Conservation (phyloP, 2,888 invertebrate genomes). For the Phengaris alcon region DNA sequence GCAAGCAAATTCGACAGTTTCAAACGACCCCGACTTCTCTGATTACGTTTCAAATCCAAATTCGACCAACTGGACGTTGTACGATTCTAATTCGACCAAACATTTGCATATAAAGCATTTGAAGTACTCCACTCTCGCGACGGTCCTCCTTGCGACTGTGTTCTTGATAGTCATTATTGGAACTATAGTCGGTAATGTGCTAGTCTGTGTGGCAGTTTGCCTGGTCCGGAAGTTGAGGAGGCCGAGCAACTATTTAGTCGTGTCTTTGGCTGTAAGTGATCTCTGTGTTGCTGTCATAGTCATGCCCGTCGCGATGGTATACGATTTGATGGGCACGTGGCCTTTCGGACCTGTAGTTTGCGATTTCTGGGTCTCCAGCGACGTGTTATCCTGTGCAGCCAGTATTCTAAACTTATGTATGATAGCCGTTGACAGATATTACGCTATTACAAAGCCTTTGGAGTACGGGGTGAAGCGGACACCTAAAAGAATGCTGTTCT, state of each 20-base stretch:
- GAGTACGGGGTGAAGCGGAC: conserved; percentile 97
- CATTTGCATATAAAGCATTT: conserved; percentile 61
- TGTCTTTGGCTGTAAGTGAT: conserved; percentile 97
- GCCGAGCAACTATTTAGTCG: conserved; percentile 94
- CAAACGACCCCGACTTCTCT: conserved; percentile 51
- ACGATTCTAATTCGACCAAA: conserved; percentile 57
- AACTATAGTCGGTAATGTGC: conserved; percentile 92
- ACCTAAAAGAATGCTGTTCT: conserved; percentile 92
- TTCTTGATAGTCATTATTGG: conserved; percentile 87
- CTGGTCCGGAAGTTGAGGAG: conserved; percentile 93
- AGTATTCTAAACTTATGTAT: conserved; percentile 98
- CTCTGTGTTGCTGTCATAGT: conserved; percentile 96
- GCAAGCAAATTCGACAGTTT: conserved; percentile 55
- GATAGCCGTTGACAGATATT: conserved; percentile 97
- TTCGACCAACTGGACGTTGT: conserved; percentile 61
- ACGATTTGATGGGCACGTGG: conserved; percentile 96
- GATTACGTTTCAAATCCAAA: conserved; percentile 55
- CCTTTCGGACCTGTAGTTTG: conserved; percentile 94
- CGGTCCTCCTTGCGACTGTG: conserved; percentile 85
- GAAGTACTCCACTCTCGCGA: conserved; percentile 66
- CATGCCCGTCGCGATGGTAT: conserved; percentile 97
- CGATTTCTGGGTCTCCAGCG: conserved; percentile 97
- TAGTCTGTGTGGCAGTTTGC: conserved; percentile 97
- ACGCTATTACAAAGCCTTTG: conserved; percentile 94
- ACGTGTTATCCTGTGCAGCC: conserved; percentile 98